Percentiles rank a stretch among this genome's conserved stretches.
Conservation (phyloP, 1,140 invertebrate genomes). For the Grapholita molesta region DNA sequence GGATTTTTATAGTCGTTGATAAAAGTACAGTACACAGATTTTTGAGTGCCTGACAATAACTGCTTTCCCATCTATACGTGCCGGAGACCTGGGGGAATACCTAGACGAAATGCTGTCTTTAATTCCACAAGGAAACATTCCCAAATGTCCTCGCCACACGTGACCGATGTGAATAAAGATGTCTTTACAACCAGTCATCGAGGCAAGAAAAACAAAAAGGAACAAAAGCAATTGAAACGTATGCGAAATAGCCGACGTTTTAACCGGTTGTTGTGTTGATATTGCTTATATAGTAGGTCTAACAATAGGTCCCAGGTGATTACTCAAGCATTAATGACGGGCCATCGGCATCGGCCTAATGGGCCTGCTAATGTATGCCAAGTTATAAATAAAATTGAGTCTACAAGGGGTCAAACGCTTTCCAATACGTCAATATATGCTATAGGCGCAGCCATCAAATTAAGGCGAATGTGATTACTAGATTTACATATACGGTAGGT, state of each 20-base stretch:
- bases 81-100: too few species aligned
- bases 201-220: neutral
- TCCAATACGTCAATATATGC: slow-evolving; percentile 19
- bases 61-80: too few species aligned
- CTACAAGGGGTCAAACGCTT: slow-evolving; percentile 37
- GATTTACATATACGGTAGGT: too few species aligned
- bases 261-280: neutral
- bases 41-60: too few species aligned
- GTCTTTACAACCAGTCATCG: neutral
- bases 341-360: slow-evolving; percentile 51
- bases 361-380: slow-evolving; percentile 50
- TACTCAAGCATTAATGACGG: slow-evolving; percentile 45
- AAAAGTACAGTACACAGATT: too few species aligned
- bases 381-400: slow-evolving; percentile 49
- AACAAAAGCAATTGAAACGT: neutral
- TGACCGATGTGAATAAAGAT: too few species aligned
- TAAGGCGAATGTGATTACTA: too few species aligned
- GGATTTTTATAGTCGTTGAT: too few species aligned
- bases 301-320: slow-evolving; percentile 52
- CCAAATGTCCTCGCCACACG: too few species aligned
- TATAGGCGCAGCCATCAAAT: too few species aligned
- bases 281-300: slow-evolving; percentile 20
- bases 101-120: too few species aligned
- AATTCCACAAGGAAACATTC: too few species aligned
- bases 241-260: neutral